Evolutionary conservation across 92 coral and sea anemone species (phyloP).

Genomic region (Porites lobata): DNA sequence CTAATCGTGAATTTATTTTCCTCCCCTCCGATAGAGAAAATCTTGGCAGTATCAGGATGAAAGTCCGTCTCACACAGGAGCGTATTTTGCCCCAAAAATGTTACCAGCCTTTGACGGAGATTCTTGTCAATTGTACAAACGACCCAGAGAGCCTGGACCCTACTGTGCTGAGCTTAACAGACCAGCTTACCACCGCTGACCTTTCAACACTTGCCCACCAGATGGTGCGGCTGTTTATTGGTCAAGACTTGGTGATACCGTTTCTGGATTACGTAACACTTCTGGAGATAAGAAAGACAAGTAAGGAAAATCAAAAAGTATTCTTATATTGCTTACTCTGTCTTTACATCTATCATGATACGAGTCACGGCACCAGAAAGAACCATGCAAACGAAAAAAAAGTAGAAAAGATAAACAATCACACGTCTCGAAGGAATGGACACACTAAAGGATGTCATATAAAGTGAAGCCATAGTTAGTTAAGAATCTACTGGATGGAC

Average conservation of each 20-base stretch:
- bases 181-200: conserved; percentile 83
- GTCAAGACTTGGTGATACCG: conserved; percentile 76
- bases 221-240: conserved; percentile 86
- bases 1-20: not conserved
- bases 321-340: too few species aligned
- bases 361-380: too few species aligned
- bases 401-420: too few species aligned
- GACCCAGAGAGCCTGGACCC: conserved; percentile 59
- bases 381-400: too few species aligned
- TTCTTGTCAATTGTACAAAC: conserved; percentile 72
- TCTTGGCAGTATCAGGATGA: conserved; percentile 92
- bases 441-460: too few species aligned
- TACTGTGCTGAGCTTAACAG: conserved; percentile 83
- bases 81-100: conserved; percentile 81
- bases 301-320: conserved; percentile 52
- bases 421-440: too few species aligned
- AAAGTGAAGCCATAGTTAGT: too few species aligned
- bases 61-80: conserved; percentile 88
- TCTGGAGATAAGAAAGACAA: conserved; percentile 81
- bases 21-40: conserved; percentile 68
- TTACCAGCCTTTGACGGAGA: conserved; percentile 80
- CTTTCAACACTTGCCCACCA: conserved; percentile 88
- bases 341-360: too few species aligned
- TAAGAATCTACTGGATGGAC: not conserved
- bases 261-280: conserved; percentile 85